These are phyloP conservation scores for Tragelaphus strepsiceros DNA, from an alignment of 2,113 vertebrate species.

Conservation along the genomic window DNA sequence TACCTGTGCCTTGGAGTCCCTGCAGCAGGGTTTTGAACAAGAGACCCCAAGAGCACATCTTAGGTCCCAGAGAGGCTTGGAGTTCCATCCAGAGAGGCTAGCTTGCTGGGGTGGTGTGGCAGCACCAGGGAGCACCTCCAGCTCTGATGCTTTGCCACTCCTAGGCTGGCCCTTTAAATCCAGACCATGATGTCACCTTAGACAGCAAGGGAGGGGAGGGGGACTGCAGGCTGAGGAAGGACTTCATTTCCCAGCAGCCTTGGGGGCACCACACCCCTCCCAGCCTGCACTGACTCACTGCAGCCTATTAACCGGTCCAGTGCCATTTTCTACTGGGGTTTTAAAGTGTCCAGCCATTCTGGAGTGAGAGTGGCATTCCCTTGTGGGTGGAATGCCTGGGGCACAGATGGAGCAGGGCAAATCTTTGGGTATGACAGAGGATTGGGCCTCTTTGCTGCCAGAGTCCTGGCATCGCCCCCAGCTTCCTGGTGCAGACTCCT, in stretches of 20 bases:
- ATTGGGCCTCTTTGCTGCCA: not conserved
- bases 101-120: not conserved
- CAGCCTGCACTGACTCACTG: not conserved
- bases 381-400: not conserved
- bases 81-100: not conserved
- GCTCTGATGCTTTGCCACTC: not conserved
- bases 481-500: not conserved
- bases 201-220: slow-evolving; percentile 45
- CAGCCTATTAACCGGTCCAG: slow-evolving; percentile 49
- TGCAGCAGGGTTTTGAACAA: not conserved
- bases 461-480: not conserved
- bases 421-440: not conserved
- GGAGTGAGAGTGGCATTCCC: not conserved
- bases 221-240: slow-evolving; percentile 62
- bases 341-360: not conserved
- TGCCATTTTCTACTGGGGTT: not conserved
- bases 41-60: not conserved
- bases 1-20: not conserved
- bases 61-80: not conserved
- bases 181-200: slow-evolving; percentile 70
- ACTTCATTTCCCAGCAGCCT: slow-evolving; percentile 70
- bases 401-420: not conserved
- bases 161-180: slow-evolving; percentile 68
- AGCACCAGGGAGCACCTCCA: not conserved
- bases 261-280: slow-evolving; percentile 42